Evolutionary conservation across 2,888 invertebrate genomes (phyloP), one percentile per base, ranked within the genome.

Genomic region (Leptinotarsa tumamoca): DNA sequence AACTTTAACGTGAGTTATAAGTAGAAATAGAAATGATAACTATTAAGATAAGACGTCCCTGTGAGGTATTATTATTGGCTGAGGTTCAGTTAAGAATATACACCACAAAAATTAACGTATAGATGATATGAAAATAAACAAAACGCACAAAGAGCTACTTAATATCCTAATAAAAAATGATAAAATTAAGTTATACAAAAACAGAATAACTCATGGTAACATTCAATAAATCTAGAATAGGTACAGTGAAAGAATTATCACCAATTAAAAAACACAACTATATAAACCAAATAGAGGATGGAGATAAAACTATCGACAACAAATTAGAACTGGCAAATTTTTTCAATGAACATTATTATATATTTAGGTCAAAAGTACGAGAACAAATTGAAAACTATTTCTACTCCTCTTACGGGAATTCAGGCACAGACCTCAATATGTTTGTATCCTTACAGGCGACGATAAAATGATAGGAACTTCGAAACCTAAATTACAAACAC

Each of bases 401-500:
- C 33, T 33, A 33, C 33, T 33, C 10, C 33, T 33, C 10, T 33
- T 33, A 10, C 33, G 33, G 33, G 10, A 33, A 33, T 10, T 33
- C 33, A 33, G 33, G 10, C 33, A 43, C 13, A 43, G 43, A 13
- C 10, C 43, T 43, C 43, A 43, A 43, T 43, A 43, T 43, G 10
- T 43, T 43, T 43, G 3, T 43, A 3, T 2, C 43, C 3, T 43
- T 33, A 33, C 33, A 33, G 7, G 33, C 1, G 33, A 33, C 33
- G 17, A 17, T n/a, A 68, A 18, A 23, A 68, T 15, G 17, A 68
- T 50, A 50, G 13, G 50, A 15, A 68, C 10, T 68, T 68, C 27
- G 27, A 68, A 68, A 68, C 7, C 43, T 17, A 68, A 51, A 51
- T 68, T 15, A 49, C 68, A 27, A 18, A 68, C 43, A 50, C 68